Evolutionary conservation across 2,888 invertebrate genomes (phyloP).

Genomic region (Apocheima hispidaria): DNA sequence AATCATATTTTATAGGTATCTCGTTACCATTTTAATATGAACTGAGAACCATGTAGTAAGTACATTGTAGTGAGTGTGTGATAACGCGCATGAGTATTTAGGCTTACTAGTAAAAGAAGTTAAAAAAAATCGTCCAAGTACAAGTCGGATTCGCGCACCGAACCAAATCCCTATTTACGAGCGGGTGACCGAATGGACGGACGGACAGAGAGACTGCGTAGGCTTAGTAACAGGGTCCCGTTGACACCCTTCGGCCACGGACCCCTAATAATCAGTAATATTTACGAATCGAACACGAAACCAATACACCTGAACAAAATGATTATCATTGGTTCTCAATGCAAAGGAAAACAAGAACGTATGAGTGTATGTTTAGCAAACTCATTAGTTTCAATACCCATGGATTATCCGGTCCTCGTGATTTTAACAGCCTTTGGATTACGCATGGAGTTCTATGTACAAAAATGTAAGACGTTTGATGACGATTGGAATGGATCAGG

Average conservation of each 20-base stretch:
- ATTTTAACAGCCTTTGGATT: constrained; percentile 16
- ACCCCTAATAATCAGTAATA: background rate
- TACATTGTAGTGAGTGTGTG: no score
- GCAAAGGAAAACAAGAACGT: constrained; percentile 3
- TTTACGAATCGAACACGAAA: background rate
- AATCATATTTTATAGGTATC: no score
- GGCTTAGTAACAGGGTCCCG: background rate
- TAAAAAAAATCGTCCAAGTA: no score
- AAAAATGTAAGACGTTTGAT: background rate
- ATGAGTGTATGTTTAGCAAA: constrained; percentile 11
- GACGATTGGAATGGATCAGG: background rate
- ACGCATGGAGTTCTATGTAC: background rate
- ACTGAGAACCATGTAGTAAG: no score
- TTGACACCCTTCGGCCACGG: background rate
- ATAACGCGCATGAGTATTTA: no score
- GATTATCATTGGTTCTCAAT: constrained; percentile 5
- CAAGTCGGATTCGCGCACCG: no score
- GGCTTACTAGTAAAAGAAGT: no score
- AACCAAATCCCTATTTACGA: no score
- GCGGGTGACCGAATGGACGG: no score
- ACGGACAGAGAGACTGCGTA: background rate
- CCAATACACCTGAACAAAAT: background rate
- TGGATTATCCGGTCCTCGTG: constrained; percentile 12
- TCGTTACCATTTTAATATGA: no score
- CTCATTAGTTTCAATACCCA: constrained; percentile 15